These are phyloP conservation scores for Macheiramphus alcinus DNA, from an alignment of 2,113 vertebrate species.

Conservation along the genomic window DNA sequence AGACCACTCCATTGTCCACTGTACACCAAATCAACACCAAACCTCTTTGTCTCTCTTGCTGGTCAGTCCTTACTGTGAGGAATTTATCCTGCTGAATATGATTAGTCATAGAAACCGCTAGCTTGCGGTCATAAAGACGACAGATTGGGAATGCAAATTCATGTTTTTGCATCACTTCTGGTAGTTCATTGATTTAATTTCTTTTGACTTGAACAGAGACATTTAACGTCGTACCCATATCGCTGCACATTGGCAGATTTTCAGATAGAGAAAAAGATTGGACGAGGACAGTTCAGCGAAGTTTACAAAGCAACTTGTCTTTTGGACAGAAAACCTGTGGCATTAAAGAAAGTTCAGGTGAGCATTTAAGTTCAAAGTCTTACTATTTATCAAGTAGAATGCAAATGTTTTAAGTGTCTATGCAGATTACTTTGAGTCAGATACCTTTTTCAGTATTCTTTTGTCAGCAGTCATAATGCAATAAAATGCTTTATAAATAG, in stretches of 20 bases:
- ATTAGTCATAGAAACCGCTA: accelerated
- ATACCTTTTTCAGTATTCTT: not conserved
- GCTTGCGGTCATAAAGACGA: not conserved
- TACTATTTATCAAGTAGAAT: not conserved
- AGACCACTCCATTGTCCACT: accelerated
- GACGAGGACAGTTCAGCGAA: conserved; percentile 84
- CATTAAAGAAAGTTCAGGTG: conserved; percentile 84
- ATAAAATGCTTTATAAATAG: not conserved
- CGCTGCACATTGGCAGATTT: conserved; percentile 80
- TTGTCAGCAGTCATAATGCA: not conserved
- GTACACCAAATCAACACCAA: not conserved
- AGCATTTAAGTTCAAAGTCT: not conserved
- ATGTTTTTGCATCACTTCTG: not conserved
- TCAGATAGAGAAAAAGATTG: conserved; percentile 84
- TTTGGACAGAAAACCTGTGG: conserved; percentile 80
- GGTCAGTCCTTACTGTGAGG: not conserved
- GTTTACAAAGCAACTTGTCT: conserved; percentile 82
- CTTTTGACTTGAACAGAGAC: conserved; percentile 59
- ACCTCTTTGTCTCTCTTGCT: not conserved
- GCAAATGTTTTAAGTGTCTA: not conserved
- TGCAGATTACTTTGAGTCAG: too few species aligned
- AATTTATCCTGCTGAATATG: not conserved
- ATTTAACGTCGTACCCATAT: conserved; percentile 63
- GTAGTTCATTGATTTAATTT: not conserved
- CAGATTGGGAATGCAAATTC: not conserved